Evolutionary conservation across 1,140 invertebrate species (phyloP), one percentile per base, ranked within the genome.

Genomic region (Stegodyphus mimosarum): DNA sequence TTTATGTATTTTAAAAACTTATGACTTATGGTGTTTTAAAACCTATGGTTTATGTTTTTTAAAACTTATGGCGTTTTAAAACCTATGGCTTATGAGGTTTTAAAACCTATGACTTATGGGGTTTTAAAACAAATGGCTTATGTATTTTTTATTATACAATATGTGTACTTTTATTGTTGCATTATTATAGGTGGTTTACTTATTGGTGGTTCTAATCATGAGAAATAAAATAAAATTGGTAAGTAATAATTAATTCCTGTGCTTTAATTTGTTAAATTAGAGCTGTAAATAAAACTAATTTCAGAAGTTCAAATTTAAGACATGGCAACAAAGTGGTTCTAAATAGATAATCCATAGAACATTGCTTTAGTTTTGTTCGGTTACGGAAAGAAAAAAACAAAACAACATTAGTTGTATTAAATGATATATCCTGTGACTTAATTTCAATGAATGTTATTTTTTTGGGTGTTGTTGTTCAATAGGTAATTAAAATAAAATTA

Each of bases 191-290:
- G 78, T 81, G 9, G 72, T 81, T 50, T 81, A 81, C 18, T 17
- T 81, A 63, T 55, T 81, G 5, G 78, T 81, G 18, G 50, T 81
- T 6, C 11, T 72, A 6, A 72, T 72, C 48, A 81, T 81, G 78
- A 63, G 78, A 63, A 81, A 81, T 11, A 81, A 72, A 72, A 81
- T 81, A 60, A 60, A 15, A 60, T 60, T 60, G 55, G 55, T 60
- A 60, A 60, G 33, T 33, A 33, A 33, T 33, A 33, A 33, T 33
- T 33, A 33, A 33, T 5, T 60, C 5, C 15, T 60, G 9, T 60
- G 9, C 5, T 60, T 60, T 60, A 60, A 60, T 60, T 60, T 3
- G 33, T 1, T 33, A 33, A 1, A 33, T 33, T 33, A 33, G 33
- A 1, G 33, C 33, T 33, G 33, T 33, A 33, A 33, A 33, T 33